Evolutionary conservation across 37 sponge, comb jelly and placozoan species (phyloP).

Genomic region (Aplysina aerophoba): DNA sequence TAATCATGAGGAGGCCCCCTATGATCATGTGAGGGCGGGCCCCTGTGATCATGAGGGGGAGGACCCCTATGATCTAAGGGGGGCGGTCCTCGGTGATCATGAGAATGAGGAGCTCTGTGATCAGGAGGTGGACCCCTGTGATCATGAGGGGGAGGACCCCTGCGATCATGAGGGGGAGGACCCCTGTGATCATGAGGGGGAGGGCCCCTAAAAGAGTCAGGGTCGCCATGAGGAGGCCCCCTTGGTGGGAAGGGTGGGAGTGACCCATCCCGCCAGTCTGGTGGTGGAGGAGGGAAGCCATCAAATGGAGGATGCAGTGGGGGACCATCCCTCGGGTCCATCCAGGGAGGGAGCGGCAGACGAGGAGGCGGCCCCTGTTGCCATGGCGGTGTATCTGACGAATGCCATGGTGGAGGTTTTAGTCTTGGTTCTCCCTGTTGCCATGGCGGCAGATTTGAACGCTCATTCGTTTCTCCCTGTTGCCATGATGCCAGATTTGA

Average conservation of each 20-base stretch:
- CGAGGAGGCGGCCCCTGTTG: constrained; percentile 24
- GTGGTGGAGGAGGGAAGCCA: background rate
- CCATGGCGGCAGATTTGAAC: background rate
- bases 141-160: background rate
- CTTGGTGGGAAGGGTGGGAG: background rate
- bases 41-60: background rate
- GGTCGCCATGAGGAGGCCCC: background rate
- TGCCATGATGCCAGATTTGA: background rate
- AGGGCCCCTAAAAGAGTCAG: no score
- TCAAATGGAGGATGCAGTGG: constrained; percentile 21
- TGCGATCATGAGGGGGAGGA: background rate
- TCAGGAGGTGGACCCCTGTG: background rate
- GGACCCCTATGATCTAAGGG: no score
- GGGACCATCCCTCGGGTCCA: background rate
- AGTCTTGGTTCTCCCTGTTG: background rate
- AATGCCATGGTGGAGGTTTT: constrained; percentile 16
- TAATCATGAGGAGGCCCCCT: background rate
- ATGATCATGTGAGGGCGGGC: constrained; percentile 5
- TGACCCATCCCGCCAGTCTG: background rate
- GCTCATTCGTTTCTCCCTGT: background rate
- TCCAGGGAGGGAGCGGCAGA: constrained; percentile 20
- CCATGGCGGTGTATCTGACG: background rate
- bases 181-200: background rate
- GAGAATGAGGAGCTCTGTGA: background rate
- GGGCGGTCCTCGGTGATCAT: background rate